These are phyloP conservation scores for Ophion ellenae DNA, from an alignment of 2,888 invertebrate genomes.

Conservation along the genomic window DNA sequence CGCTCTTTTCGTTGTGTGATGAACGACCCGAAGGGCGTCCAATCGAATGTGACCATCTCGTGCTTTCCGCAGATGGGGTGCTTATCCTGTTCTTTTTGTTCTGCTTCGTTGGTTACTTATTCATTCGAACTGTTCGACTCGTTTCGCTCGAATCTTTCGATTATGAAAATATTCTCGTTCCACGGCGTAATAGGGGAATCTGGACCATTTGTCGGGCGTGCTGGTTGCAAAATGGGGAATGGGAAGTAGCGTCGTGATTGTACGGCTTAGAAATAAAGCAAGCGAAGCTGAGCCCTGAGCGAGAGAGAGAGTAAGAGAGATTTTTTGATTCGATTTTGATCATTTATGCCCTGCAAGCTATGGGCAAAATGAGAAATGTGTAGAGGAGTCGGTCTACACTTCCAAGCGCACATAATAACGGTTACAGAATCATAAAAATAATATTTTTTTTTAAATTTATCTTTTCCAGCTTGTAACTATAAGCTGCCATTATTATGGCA, in stretches of 20 bases:
- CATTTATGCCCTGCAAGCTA: too few relatives aligned
- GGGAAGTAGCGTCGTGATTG: conserved; percentile 45
- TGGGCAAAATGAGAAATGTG: too few relatives aligned
- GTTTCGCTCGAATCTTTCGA: conserved; percentile 20
- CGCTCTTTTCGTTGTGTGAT: background rate
- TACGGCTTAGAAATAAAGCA: conserved; percentile 23
- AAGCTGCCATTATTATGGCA: too few relatives aligned
- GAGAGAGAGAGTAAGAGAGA: background rate
- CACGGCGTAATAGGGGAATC: conserved; percentile 38
- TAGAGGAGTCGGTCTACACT: too few relatives aligned
- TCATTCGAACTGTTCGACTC: conserved; percentile 28
- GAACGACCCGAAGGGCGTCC: background rate
- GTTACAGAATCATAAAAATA: too few relatives aligned
- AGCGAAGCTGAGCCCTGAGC: conserved; percentile 5
- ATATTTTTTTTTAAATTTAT: too few relatives aligned
- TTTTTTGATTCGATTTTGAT: too few relatives aligned
- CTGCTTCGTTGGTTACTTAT: background rate
- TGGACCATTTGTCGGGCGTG: conserved; percentile 45
- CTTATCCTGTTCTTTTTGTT: background rate
- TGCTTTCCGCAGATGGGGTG: background rate
- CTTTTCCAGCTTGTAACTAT: too few relatives aligned
- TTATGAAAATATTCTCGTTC: conserved; percentile 41
- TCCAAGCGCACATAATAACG: too few relatives aligned
- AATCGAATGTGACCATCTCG: background rate
- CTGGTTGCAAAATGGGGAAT: background rate